Percentiles rank a stretch among this genome's conserved stretches.
phyloP scores from a whole-genome alignment of 2,113 vertebrate species.

The Elgaria multicarinata region DNA sequence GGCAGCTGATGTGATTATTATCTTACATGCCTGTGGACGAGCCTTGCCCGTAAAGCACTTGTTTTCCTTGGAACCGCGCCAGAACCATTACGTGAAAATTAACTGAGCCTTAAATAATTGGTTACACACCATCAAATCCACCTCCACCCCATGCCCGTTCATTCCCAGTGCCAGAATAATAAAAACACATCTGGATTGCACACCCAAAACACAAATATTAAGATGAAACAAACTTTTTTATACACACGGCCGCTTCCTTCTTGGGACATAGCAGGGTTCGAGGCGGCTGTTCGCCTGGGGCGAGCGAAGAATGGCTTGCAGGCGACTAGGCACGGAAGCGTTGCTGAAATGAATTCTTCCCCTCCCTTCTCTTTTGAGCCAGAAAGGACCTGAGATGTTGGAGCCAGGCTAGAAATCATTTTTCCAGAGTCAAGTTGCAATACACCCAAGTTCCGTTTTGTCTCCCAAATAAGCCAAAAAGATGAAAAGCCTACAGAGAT shows the following conservation, averaged over 20 bases:
- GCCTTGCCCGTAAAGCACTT: neutral
- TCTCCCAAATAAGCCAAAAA: neutral
- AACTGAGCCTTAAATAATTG: neutral
- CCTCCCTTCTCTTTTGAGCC: no score
- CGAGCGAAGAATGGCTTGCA: no score
- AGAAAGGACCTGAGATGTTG: no score
- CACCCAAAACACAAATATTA: neutral
- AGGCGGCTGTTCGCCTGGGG: no score
- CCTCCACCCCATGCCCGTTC: neutral
- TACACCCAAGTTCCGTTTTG: no score
- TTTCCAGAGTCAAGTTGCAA: no score
- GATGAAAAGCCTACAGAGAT: neutral
- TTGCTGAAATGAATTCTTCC: no score
- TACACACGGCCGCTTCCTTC: no score
- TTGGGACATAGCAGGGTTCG: no score
- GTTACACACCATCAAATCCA: neutral
- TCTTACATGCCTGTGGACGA: neutral
- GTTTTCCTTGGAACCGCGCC: neutral
- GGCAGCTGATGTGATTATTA: neutral
- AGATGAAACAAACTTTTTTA: no score
- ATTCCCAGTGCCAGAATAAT: neutral
- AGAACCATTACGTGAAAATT: neutral
- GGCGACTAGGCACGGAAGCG: no score
- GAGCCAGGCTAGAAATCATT: neutral
- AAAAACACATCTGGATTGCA: no score